A percentile compares a stretch with the other conserved stretches of the same genome.
Conservation (phyloP, 2,888 invertebrate species). For the Polydrusus tereticollis region DNA sequence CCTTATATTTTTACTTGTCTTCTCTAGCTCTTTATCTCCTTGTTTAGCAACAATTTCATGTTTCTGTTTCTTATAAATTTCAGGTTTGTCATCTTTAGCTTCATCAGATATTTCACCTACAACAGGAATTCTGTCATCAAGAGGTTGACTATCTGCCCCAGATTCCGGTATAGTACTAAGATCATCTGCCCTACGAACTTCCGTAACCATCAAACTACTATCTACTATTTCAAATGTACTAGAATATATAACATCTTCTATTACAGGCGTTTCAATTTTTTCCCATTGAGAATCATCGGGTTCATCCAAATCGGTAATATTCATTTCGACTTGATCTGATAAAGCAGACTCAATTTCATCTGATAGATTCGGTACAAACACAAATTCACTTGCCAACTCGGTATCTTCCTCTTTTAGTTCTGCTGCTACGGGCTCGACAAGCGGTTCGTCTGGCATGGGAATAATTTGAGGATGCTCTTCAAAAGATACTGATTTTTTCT, state of each 20-base stretch:
- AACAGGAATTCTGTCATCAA: not conserved
- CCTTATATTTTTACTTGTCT: not conserved
- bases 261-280: slow-evolving; percentile 10
- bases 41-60: not conserved
- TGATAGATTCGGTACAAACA: slow-evolving; percentile 53
- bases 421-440: slow-evolving; percentile 41
- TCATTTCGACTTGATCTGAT: slow-evolving; percentile 3
- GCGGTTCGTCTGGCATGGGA: slow-evolving; percentile 30
- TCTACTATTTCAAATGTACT: slow-evolving; percentile 30
- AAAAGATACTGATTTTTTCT: slow-evolving; percentile 62
- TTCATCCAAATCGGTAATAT: slow-evolving; percentile 31
- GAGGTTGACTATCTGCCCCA: not conserved
- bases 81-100: not conserved
- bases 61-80: not conserved
- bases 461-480: slow-evolving; percentile 62
- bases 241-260: not conserved
- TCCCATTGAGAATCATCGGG: slow-evolving; percentile 38
- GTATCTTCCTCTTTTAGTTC: slow-evolving; percentile 50
- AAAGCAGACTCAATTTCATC: slow-evolving; percentile 39
- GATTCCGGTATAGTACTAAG: not conserved
- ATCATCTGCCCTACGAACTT: not conserved
- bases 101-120: not conserved
- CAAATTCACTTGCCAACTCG: slow-evolving; percentile 57
- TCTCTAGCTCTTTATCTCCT: not conserved
- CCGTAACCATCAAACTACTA: not conserved